phyloP scores from a whole-genome alignment of 2,888 invertebrate species.

The Pristionchus maxplancki region DNA sequence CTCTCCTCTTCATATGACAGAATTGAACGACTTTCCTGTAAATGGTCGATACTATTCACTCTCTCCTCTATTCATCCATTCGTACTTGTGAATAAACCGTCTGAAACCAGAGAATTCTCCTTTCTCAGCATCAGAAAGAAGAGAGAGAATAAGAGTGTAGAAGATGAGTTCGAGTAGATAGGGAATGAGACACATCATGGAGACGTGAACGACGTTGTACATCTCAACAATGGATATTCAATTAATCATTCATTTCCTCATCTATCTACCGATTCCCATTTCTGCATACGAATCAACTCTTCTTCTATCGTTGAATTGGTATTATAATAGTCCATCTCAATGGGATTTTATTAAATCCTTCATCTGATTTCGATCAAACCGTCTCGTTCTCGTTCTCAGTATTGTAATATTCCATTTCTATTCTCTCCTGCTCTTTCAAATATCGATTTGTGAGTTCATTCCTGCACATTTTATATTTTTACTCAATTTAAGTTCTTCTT shows the following conservation, averaged over 20 bases:
- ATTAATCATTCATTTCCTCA: not conserved
- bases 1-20: not conserved
- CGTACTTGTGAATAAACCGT: constrained; percentile 23
- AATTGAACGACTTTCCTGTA: not conserved
- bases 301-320: not conserved
- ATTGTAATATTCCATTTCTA: not conserved
- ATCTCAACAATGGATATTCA: constrained; percentile 56
- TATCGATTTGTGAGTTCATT: not conserved
- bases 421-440: not conserved
- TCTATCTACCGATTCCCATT: not conserved
- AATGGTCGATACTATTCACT: not conserved
- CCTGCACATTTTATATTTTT: not conserved
- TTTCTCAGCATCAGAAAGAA: constrained; percentile 60
- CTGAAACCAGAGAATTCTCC: constrained; percentile 54
- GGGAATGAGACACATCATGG: constrained; percentile 64
- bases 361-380: not conserved
- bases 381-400: not conserved
- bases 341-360: not conserved
- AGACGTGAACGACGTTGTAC: constrained; percentile 65
- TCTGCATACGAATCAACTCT: not conserved
- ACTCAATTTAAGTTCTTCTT: too few species aligned
- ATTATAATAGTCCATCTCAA: not conserved
- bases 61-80: too few species aligned
- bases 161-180: constrained; percentile 61
- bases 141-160: constrained; percentile 63